These are phyloP conservation scores for Crocallis elinguaria DNA, from an alignment of 2,888 invertebrate species.

Conservation along the genomic window DNA sequence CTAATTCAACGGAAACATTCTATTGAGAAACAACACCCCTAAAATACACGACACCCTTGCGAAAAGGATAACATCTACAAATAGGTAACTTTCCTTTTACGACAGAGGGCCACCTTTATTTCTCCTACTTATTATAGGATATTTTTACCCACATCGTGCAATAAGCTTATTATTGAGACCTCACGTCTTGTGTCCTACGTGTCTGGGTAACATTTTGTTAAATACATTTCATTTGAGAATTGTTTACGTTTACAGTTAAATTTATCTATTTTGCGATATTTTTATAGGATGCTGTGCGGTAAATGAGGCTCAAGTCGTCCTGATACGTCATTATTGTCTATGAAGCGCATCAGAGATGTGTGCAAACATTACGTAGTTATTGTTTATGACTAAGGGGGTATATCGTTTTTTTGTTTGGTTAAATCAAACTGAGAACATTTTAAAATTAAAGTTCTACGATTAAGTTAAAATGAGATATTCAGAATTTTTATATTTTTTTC, in stretches of 20 bases:
- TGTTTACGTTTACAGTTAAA: neutral
- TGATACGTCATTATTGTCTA: no score
- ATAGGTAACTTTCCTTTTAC: slow-evolving; percentile 3
- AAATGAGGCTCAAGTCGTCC: no score
- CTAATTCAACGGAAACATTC: neutral
- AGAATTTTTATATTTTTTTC: no score
- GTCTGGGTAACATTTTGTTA: slow-evolving; percentile 3
- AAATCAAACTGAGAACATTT: no score
- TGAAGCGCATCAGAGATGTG: no score
- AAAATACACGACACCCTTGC: neutral
- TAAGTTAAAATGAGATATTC: no score
- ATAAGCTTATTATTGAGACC: slow-evolving; percentile 49
- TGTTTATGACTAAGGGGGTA: no score
- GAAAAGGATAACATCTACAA: slow-evolving; percentile 2
- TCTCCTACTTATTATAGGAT: slow-evolving; percentile 35
- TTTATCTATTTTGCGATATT: neutral
- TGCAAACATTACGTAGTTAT: no score
- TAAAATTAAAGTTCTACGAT: no score
- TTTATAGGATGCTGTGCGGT: no score
- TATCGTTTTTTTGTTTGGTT: no score
- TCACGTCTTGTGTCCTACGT: slow-evolving; percentile 24
- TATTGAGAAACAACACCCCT: neutral
- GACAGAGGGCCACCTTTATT: slow-evolving; percentile 1
- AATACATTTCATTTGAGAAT: neutral
- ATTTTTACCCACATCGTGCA: slow-evolving; percentile 39